Conservation (phyloP, 2,113 vertebrate genomes). For the Semnopithecus entellus region DNA sequence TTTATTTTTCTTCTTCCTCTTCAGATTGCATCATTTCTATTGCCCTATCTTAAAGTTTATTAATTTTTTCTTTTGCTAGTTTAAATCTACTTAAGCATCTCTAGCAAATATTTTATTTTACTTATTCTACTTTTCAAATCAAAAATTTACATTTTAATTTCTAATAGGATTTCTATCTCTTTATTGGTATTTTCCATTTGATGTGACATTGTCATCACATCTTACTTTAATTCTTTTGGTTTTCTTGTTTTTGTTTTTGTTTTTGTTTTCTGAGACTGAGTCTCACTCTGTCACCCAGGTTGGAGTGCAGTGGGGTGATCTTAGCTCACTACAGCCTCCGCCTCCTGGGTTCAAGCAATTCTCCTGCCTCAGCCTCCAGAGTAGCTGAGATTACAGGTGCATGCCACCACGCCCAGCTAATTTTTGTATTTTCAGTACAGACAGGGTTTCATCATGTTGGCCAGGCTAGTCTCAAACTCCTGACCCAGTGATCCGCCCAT, state of each 20-base stretch:
- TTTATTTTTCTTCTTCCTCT: neutral
- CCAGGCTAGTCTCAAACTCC: too few species aligned
- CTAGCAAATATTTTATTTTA: neutral
- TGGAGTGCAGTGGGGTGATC: too few species aligned
- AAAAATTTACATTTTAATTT: neutral
- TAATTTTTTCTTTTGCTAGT: neutral
- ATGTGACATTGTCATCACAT: neutral
- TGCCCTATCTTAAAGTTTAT: neutral
- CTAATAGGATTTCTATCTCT: neutral
- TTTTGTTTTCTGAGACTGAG: too few species aligned
- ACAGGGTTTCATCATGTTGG: too few species aligned
- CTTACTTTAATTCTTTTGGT: neutral
- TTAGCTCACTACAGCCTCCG: too few species aligned
- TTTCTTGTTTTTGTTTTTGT: neutral
- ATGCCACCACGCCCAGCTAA: too few species aligned
- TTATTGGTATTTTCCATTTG: neutral
- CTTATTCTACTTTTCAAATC: neutral
- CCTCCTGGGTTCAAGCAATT: too few species aligned
- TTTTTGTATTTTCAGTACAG: too few species aligned
- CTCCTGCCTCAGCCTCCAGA: too few species aligned
- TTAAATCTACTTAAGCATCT: neutral
- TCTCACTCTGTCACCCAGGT: too few species aligned
- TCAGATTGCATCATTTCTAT: neutral
- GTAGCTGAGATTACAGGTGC: too few species aligned
- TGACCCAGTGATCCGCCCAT: too few species aligned